Evolutionary conservation across 1,140 invertebrate species (phyloP), one percentile per base, ranked within the genome.

Genomic region (Brachionus paranguensis): DNA sequence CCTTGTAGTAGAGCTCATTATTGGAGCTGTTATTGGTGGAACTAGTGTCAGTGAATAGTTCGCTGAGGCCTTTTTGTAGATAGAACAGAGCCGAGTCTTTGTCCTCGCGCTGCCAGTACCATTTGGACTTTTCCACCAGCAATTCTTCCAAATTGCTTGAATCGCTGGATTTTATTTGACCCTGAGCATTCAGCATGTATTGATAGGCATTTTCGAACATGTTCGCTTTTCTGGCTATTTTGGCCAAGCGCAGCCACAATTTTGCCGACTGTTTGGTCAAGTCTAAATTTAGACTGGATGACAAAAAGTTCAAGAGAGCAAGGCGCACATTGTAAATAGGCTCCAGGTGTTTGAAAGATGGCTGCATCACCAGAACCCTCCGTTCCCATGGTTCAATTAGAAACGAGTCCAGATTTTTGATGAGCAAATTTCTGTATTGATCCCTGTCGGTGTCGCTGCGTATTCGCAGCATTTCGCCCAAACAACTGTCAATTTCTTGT

Each of bases 191-290:
- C 7, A 81, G 12, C 78, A 81, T 64, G 53, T 81, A 81, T 24
- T 81, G 78, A 64, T 81, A 81, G 27, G 78, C 78, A 68, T 81
- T 81, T 68, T 81, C 78, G 27, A 81, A 81, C 78, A 81, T 81
- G 43, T 55, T 55, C 1, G 78, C 78, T 68, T 81, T 81, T 24
- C 78, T 53, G 17, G 78, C 78, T 68, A 81, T 68, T 81, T 81
- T 81, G 27, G 78, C 37, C 29, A 81, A 81, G 14, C 53, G 78
- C 7, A 81, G 33, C 78, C 78, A 81, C 27, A 81, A 27, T 27
- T 60, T 81, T 27, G 78, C 78, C 53, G 64, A 68, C 20, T 81
- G 78, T 47, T 81, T 81, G 27, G 78, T 64, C 53, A 81, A 81
- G n/a, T 81, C 33, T 81, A 81, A 43, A 41, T 81, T 27, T 14